These are phyloP conservation scores for Stegodyphus mimosarum DNA, from an alignment of 1,140 invertebrate species.

Conservation along the genomic window DNA sequence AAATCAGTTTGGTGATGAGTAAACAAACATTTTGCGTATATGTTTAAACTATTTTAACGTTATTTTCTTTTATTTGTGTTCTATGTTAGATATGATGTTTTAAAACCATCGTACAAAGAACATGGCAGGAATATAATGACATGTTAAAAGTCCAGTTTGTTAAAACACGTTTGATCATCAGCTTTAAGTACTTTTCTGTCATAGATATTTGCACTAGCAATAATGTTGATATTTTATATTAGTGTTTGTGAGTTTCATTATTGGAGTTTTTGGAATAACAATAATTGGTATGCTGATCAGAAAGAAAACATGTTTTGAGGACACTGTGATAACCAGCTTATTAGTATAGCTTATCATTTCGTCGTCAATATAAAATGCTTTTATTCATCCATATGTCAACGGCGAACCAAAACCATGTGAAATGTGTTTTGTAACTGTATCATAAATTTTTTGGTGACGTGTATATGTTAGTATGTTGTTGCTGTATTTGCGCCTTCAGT, in stretches of 20 bases:
- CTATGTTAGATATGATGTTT: constrained; percentile 18
- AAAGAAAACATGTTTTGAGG: constrained; percentile 52
- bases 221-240: constrained; percentile 61
- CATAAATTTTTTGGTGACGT: constrained; percentile 56
- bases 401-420: constrained; percentile 57
- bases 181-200: constrained; percentile 53
- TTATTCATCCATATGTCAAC: constrained; percentile 43
- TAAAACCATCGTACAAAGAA: constrained; percentile 35
- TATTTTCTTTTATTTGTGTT: constrained; percentile 37
- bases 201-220: constrained; percentile 60
- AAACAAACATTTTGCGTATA: background rate
- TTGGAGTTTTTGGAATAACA: constrained; percentile 38
- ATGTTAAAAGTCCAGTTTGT: constrained; percentile 60
- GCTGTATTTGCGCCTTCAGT: constrained; percentile 49
- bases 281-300: constrained; percentile 34
- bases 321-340: constrained; percentile 61
- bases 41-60: constrained; percentile 1
- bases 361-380: constrained; percentile 50
- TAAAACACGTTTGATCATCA: constrained; percentile 42
- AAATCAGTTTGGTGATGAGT: constrained; percentile 1
- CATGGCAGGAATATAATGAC: constrained; percentile 57
- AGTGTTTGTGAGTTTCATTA: constrained; percentile 58
- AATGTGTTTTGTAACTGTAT: constrained; percentile 59
- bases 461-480: constrained; percentile 54
- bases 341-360: constrained; percentile 60